Percentiles rank a stretch among this genome's conserved stretches.
Evolutionary conservation across 2,888 invertebrate species (phyloP).

Genomic region (Drosophila peninsularis): DNA sequence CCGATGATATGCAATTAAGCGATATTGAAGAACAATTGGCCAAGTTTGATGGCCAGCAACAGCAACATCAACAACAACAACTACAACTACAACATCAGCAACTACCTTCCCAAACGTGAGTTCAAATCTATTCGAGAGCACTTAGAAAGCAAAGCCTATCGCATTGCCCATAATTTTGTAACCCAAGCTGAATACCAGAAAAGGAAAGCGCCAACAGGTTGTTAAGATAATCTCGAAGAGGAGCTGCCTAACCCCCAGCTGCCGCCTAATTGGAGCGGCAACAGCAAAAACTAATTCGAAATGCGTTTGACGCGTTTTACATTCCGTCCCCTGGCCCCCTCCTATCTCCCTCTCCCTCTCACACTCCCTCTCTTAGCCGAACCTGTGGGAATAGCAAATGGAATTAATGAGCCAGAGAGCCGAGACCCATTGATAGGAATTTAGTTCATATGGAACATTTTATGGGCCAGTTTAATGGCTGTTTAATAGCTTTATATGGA

Average conservation of each 20-base stretch:
- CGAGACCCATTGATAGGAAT: conserved; percentile 1
- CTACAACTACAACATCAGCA: conserved; percentile 25
- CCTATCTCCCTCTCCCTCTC: neutral
- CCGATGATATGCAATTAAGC: conserved; percentile 83
- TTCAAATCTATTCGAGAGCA: conserved; percentile 43
- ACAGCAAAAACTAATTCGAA: conserved; percentile 36
- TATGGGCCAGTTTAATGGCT: conserved; percentile 50
- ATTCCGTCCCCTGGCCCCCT: conserved; percentile 20
- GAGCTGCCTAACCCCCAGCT: neutral
- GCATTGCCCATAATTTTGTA: conserved; percentile 58
- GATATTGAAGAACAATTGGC: conserved; percentile 84
- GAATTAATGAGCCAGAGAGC: conserved; percentile 24
- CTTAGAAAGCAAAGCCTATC: conserved; percentile 40
- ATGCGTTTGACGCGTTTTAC: conserved; percentile 68
- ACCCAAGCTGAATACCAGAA: neutral
- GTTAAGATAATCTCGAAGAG: conserved; percentile 3
- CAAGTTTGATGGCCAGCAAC: conserved; percentile 66
- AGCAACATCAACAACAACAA: conserved; percentile 26
- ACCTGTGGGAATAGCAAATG: conserved; percentile 36
- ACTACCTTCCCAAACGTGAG: conserved; percentile 55
- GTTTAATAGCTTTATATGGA: conserved; percentile 67
- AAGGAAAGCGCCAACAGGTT: conserved; percentile 31
- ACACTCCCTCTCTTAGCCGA: neutral
- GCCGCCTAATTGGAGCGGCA: conserved; percentile 54
- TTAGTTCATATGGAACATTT: conserved; percentile 45